Conservation (phyloP, 2,797 vertebrate species). For the Mormyrops boulengeri region DNA sequence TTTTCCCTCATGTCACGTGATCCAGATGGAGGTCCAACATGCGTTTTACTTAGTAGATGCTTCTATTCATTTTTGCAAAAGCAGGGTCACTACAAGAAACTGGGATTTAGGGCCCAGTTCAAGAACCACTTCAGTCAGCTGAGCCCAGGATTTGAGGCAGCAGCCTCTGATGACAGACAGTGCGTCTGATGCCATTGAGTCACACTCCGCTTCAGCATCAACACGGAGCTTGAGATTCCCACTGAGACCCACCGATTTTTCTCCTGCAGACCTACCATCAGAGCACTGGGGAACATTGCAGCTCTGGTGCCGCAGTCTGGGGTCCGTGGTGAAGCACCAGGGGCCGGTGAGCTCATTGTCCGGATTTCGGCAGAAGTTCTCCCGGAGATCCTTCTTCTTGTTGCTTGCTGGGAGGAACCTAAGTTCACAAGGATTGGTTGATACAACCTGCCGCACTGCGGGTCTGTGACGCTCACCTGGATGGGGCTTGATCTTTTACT, state of each 20-base stretch:
- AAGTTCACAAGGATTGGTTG: neutral
- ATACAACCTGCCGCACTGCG: neutral
- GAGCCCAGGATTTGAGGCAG: neutral
- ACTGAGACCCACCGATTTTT: neutral
- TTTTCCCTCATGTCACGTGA: neutral
- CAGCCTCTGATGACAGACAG: neutral
- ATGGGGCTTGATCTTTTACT: neutral
- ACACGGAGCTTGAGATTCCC: neutral
- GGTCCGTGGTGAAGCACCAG: slow-evolving; percentile 93
- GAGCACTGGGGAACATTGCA: slow-evolving; percentile 87
- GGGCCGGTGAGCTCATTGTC: slow-evolving; percentile 86
- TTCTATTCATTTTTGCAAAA: neutral
- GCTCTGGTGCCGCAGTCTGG: slow-evolving; percentile 77
- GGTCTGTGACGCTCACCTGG: neutral
- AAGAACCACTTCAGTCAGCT: neutral
- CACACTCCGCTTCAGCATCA: neutral
- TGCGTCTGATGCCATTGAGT: neutral
- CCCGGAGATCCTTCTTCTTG: slow-evolving; percentile 81
- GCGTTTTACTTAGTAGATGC: neutral
- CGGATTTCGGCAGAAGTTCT: slow-evolving; percentile 96
- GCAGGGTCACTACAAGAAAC: neutral
- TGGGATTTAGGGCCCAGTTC: neutral
- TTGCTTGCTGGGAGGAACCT: slow-evolving; percentile 68
- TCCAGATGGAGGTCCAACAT: neutral
- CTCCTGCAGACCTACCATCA: slow-evolving; percentile 65